A percentile compares a stretch with the other conserved stretches of the same genome.
phyloP scores from a whole-genome alignment of 2,113 vertebrate genomes.

The Zapornia atra region DNA sequence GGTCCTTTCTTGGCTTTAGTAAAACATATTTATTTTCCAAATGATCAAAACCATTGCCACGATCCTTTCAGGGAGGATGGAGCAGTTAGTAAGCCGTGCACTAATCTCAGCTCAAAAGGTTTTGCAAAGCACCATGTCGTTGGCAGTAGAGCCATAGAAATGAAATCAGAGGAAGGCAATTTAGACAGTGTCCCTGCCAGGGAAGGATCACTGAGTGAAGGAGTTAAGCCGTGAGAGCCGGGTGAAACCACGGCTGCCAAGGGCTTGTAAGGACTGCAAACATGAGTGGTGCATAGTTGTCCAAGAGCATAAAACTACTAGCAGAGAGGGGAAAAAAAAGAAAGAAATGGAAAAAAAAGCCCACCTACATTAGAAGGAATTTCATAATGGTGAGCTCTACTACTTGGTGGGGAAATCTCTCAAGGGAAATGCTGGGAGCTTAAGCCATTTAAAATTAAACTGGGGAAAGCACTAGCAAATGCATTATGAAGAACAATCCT shows the following conservation, averaged over 20 bases:
- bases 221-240: neutral
- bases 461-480: conserved; percentile 44
- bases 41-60: neutral
- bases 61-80: fast-evolving
- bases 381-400: conserved; percentile 22
- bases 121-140: neutral
- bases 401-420: neutral
- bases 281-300: neutral
- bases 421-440: conserved; percentile 19
- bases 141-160: neutral
- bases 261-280: neutral
- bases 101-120: conserved; percentile 5
- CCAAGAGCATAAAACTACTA: neutral
- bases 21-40: neutral
- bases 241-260: neutral
- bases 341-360: neutral
- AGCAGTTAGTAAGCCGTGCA: neutral
- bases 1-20: neutral
- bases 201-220: neutral
- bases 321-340: neutral
- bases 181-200: neutral
- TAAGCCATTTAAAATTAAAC: conserved; percentile 70
- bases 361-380: neutral
- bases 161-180: neutral
- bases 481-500: conserved; percentile 54